phyloP scores from a whole-genome alignment of 2,888 invertebrate genomes.

The Xestia sexstrigata region DNA sequence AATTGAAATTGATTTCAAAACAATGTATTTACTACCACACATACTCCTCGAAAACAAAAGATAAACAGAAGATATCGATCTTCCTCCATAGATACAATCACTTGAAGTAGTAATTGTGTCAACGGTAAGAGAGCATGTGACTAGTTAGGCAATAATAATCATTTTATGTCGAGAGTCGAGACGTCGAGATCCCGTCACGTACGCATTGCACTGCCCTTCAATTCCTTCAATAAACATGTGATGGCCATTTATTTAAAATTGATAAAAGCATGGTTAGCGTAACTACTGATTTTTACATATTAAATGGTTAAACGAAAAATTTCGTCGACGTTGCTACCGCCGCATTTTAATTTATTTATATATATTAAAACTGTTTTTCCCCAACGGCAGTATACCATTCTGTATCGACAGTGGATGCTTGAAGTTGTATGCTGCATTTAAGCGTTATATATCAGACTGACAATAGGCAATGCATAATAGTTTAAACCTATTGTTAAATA shows the following conservation, averaged over 20 bases:
- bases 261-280: neutral
- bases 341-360: constrained; percentile 18
- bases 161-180: constrained; percentile 48
- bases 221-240: constrained; percentile 38
- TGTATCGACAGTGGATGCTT: constrained; percentile 42
- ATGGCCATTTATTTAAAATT: constrained; percentile 22
- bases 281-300: neutral
- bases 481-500: constrained; percentile 41
- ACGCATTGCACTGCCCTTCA: constrained; percentile 56
- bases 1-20: constrained; percentile 18
- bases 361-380: constrained; percentile 18
- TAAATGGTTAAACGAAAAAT: neutral
- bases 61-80: constrained; percentile 44
- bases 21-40: constrained; percentile 1
- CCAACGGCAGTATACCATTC: constrained; percentile 6
- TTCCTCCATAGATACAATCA: constrained; percentile 41
- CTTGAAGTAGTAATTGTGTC: constrained; percentile 72
- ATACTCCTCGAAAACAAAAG: constrained; percentile 16
- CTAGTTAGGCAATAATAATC: constrained; percentile 71
- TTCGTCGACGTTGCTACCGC: neutral
- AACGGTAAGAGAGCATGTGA: constrained; percentile 74
- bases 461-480: constrained; percentile 36
- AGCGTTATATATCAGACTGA: constrained; percentile 27
- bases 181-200: constrained; percentile 59
- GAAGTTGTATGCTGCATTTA: constrained; percentile 21